Evolutionary conservation across 2,888 invertebrate genomes (phyloP).

Genomic region (Meiosimyza platycephala): DNA sequence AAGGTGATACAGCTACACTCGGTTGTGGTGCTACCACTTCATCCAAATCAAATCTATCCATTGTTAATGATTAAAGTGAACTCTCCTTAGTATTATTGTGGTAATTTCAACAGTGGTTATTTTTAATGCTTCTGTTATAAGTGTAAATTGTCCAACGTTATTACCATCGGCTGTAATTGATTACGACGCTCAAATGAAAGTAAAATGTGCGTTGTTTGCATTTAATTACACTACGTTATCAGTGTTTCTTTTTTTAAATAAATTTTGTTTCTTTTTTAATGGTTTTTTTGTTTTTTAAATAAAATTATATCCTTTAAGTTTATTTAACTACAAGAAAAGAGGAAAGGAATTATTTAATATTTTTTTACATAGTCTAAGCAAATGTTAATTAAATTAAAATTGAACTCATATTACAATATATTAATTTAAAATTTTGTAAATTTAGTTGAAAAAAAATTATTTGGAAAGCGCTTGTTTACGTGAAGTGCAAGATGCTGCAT

Average conservation of each 20-base stretch:
- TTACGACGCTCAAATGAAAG: slow-evolving; percentile 1
- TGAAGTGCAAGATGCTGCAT: no score
- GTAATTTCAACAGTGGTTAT: background rate
- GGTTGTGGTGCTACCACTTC: slow-evolving; percentile 59
- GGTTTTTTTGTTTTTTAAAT: no score
- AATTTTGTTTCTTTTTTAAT: background rate
- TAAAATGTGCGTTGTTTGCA: slow-evolving; percentile 11
- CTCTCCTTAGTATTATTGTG: background rate
- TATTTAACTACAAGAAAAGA: slow-evolving; percentile 26
- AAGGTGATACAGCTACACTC: slow-evolving; percentile 52
- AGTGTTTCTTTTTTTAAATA: background rate
- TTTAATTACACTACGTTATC: slow-evolving; percentile 9
- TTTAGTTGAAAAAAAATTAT: no score
- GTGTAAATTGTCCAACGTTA: slow-evolving; percentile 12
- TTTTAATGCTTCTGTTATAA: slow-evolving; percentile 1
- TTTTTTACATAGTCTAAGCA: no score
- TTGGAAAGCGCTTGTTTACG: no score
- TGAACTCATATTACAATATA: no score
- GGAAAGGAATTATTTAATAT: background rate
- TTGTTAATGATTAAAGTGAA: slow-evolving; percentile 37
- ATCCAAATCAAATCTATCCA: slow-evolving; percentile 61
- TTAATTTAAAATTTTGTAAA: no score
- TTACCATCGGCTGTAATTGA: slow-evolving; percentile 21
- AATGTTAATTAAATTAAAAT: slow-evolving; percentile 3
- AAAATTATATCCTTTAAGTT: background rate